Percentiles rank a stretch among this genome's conserved stretches.
These are phyloP conservation scores for Rallus crepitans DNA, from an alignment of 2,797 vertebrate species.

Conservation along the genomic window DNA sequence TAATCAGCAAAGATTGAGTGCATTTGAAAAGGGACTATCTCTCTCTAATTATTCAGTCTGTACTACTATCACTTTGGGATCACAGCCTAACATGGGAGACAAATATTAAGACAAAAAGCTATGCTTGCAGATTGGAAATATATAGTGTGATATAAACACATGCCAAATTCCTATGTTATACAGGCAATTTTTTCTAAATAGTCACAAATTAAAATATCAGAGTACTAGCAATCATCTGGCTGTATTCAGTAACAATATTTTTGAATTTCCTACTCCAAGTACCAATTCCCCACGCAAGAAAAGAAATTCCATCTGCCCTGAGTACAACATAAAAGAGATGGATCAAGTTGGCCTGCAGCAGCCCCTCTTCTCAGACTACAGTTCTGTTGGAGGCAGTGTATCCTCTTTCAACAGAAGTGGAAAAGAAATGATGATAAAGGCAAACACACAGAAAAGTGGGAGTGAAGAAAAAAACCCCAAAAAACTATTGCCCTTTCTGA, in stretches of 20 bases:
- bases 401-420: not conserved
- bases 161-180: not conserved
- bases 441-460: not conserved
- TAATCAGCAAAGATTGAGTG: not conserved
- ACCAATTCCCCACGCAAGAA: not conserved
- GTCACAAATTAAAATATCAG: not conserved
- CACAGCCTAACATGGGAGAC: not conserved
- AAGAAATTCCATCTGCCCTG: not conserved
- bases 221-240: not conserved
- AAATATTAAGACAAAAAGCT: not conserved
- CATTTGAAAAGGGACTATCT: not conserved
- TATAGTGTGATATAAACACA: not conserved
- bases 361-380: not conserved
- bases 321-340: not conserved
- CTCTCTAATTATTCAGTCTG: not conserved
- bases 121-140: not conserved
- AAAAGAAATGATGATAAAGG: not conserved
- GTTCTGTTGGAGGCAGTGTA: not conserved
- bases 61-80: not conserved
- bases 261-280: not conserved
- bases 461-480: rapidly evolving
- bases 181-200: not conserved
- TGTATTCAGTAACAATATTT: not conserved
- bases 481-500: not conserved
- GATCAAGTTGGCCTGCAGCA: not conserved